Evolutionary conservation across 2,888 invertebrate genomes (phyloP), one percentile per base, ranked within the genome.

Genomic region (Arctia plantaginis): DNA sequence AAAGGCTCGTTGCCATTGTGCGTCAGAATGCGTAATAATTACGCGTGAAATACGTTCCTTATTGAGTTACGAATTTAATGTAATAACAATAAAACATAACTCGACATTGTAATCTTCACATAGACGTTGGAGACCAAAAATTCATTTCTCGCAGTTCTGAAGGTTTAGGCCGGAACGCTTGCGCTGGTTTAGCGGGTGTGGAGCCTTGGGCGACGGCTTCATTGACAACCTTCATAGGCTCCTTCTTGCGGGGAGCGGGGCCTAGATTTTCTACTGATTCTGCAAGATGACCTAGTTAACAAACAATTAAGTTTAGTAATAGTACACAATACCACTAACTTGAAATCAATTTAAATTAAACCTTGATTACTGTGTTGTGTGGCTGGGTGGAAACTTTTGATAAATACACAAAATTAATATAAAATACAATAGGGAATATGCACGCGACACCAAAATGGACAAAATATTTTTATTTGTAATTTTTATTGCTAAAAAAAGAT

Each of bases 41-140:
- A 83, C 84, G 84, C 76, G 82, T 69, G 33, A 44, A 69, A 69
- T 76, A 44, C 73, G 80, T 73, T 80, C 82, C 77, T 76, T 79
- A 62, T 51, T 67, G 77, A 84, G 79, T 76, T 83, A 84, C 80
- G 80, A 79, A 73, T 76, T 82, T 62, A 81, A 80, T 79, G 72
- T 79, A 77, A 69, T 66, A 69, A 77, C 77, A 79, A 30, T 77
- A 83, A 73, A 78, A 78, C 83, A 79, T 80, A 86, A 82, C 86
- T 41, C 73, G 10, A 30, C 27, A 44, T 33, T 33, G 10, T 7
- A 66, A 39, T 55, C 66, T 51, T 93, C 96, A 98, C 98, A 98
- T 98, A 0, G 98, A 98, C 15, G 98, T 98, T 0, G 98, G 98
- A 12, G 98, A 97, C 98, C 98, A 98, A 93, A 98, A 98, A 91